These are phyloP conservation scores for Drosophila nikananu DNA, from an alignment of 1,140 invertebrate species.

Conservation along the genomic window DNA sequence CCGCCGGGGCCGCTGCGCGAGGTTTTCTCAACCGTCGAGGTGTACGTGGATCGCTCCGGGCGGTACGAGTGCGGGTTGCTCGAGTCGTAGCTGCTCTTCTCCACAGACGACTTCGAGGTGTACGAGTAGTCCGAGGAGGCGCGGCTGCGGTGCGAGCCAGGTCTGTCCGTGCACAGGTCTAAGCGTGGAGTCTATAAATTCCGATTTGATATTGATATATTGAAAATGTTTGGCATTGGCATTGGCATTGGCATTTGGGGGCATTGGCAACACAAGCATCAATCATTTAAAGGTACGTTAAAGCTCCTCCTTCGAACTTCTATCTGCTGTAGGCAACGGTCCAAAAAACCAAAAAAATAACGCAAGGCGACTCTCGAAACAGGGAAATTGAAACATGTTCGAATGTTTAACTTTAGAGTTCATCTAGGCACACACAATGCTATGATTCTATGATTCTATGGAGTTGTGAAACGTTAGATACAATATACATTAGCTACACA, in stretches of 20 bases:
- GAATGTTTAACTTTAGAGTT: constrained; percentile 50
- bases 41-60: constrained; percentile 88
- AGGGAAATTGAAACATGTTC: constrained; percentile 84
- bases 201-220: constrained; percentile 77
- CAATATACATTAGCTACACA: constrained; percentile 26
- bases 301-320: constrained; percentile 52
- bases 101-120: constrained; percentile 89
- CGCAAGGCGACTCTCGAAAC: constrained; percentile 40
- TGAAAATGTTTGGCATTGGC: constrained; percentile 50
- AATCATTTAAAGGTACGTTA: constrained; percentile 51
- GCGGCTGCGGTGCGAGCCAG: constrained; percentile 87
- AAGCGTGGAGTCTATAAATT: constrained; percentile 92
- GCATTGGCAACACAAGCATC: constrained; percentile 61
- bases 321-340: constrained; percentile 14
- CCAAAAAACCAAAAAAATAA: constrained; percentile 3
- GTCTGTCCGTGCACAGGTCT: constrained; percentile 93
- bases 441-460: constrained; percentile 40
- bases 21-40: constrained; percentile 89
- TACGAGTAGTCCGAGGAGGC: constrained; percentile 90
- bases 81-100: constrained; percentile 86
- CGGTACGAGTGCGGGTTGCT: constrained; percentile 86
- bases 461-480: constrained; percentile 43
- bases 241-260: constrained; percentile 17
- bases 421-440: constrained; percentile 43
- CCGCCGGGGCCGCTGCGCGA: constrained; percentile 88